Evolutionary conservation across 35 echinoderm and acorn worm species (phyloP), one percentile per base, ranked within the genome.

Genomic region (Ophiothrix spiculata): DNA sequence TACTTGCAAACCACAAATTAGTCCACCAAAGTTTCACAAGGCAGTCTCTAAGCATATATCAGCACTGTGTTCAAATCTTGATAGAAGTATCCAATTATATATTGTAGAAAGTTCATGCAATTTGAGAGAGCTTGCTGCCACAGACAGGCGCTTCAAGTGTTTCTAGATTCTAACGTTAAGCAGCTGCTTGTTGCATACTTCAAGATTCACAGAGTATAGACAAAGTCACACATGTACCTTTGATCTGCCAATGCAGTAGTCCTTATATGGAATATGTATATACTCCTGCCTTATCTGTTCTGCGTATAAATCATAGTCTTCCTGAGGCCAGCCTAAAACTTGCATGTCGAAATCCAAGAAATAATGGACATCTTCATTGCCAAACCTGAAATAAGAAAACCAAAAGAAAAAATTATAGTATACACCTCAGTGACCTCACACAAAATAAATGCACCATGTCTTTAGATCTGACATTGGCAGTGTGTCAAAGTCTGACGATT

Each of bases 261-360:
- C 35, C 41, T 81, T 31, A 32, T 92, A 86, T 19, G 94, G 77
- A 23, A 96, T 82, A 84, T 92, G 90, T 31, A 80, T 92, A 56
- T 96, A 96, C 45, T 96, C 94, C 56, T 88, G 56, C 82, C 94
- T 40, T 74, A 96, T 96, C 75, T 88, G 85, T 4, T 85, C 36
- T 56, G 94, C 63, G 82, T 96, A 96, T 19, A 6, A 11, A n/a
- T 89, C 81, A 49, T 96, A 96, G 1, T 96, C 86, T 17, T 0
- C 40, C 8, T 75, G 32, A 25, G 90, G 81, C 86, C 86, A 92
- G 31, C 94, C 90, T 32, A 96, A 73, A 10, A 96, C 94, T 81
- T 91, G 75, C 81, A 96, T 81, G 74, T 96, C 94, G 77, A 92
- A 77, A 42, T 96, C 94, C 21, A 96, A 64, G 38, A 96, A 96